These are phyloP conservation scores for Euwallacea fornicatus DNA, from an alignment of 1,140 invertebrate species.

Conservation along the genomic window DNA sequence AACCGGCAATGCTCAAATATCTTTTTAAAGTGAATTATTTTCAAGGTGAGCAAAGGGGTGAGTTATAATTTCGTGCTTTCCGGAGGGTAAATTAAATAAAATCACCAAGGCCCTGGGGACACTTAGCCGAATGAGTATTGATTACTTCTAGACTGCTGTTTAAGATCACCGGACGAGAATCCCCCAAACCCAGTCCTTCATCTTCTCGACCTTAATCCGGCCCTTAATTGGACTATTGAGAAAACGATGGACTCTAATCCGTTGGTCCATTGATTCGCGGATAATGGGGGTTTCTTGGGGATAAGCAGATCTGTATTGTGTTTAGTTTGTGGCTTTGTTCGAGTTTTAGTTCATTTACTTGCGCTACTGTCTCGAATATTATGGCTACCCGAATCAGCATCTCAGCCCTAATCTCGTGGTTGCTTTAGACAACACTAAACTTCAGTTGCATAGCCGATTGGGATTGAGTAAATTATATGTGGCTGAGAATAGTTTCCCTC, in stretches of 20 bases:
- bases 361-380: slow-evolving; percentile 27
- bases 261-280: slow-evolving; percentile 50
- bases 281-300: slow-evolving; percentile 51
- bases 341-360: slow-evolving; percentile 49
- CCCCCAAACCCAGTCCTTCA: slow-evolving; percentile 25
- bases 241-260: slow-evolving; percentile 43
- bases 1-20: no score
- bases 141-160: slow-evolving; percentile 12
- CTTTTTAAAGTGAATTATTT: no score
- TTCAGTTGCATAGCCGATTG: not conserved
- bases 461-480: no score
- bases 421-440: slow-evolving; percentile 16
- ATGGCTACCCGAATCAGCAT: slow-evolving; percentile 14
- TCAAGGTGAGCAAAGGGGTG: no score
- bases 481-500: no score
- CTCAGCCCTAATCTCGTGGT: slow-evolving; percentile 21
- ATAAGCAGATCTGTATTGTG: slow-evolving; percentile 52
- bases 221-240: slow-evolving; percentile 36
- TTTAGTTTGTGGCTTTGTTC: slow-evolving; percentile 51
- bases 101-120: slow-evolving; percentile 10
- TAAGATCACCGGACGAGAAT: slow-evolving; percentile 12
- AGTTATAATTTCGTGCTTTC: no score
- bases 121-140: slow-evolving; percentile 28
- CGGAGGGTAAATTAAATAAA: slow-evolving; percentile 11
- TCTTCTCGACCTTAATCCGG: slow-evolving; percentile 29